A percentile compares a stretch with the other conserved stretches of the same genome.
Evolutionary conservation across 1,140 invertebrate genomes (phyloP).

Genomic region (Mycetomoellerius zeteki): DNA sequence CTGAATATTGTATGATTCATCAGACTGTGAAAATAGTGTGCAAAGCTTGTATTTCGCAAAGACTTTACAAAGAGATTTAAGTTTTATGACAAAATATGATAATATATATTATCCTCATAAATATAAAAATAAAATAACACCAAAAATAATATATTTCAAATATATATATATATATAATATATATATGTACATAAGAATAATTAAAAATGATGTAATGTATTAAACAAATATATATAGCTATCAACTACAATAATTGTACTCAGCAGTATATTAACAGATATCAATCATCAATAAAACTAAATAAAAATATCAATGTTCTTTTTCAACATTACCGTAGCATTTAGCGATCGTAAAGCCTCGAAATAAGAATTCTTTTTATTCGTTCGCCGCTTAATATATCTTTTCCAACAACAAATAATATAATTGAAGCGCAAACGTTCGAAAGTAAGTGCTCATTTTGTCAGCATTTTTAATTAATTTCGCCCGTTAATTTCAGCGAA

Average conservation of each 20-base stretch:
- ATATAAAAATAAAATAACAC: neutral
- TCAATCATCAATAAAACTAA: neutral
- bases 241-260: neutral
- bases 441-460: neutral
- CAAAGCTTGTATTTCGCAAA: neutral
- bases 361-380: constrained; percentile 25
- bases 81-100: neutral
- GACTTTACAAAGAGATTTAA: constrained; percentile 22
- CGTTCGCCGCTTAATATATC: constrained; percentile 22
- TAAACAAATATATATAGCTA: neutral
- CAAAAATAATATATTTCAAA: constrained; percentile 7
- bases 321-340: neutral
- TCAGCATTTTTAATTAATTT: constrained; percentile 58
- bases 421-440: constrained; percentile 40
- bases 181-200: neutral
- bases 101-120: neutral
- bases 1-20: constrained; percentile 43
- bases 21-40: constrained; percentile 36
- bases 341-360: neutral
- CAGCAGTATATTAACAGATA: neutral
- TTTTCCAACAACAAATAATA: constrained; percentile 24
- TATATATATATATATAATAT: too few relatives aligned
- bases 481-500: constrained; percentile 27
- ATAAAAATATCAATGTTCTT: neutral
- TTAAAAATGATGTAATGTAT: neutral